Conservation (phyloP, 2,888 invertebrate species). For the Spodoptera littoralis region DNA sequence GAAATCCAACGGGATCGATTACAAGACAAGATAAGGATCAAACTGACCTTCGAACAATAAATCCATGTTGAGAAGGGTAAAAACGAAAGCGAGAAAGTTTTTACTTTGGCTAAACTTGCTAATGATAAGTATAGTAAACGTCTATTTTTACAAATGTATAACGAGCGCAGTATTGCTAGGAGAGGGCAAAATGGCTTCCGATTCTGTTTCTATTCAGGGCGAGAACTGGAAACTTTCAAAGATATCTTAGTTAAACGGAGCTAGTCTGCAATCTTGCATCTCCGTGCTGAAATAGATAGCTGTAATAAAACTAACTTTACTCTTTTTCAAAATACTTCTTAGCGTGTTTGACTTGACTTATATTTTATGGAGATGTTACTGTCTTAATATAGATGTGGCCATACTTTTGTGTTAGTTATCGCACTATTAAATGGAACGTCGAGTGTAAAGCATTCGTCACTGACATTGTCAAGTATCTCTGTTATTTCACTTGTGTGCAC, state of each 20-base stretch:
- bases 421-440: constrained; percentile 35
- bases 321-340: constrained; percentile 19
- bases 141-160: constrained; percentile 51
- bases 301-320: constrained; percentile 42
- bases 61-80: constrained; percentile 63
- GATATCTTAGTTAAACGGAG: constrained; percentile 44
- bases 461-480: constrained; percentile 43
- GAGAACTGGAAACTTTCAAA: constrained; percentile 31
- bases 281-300: constrained; percentile 42
- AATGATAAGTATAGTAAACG: constrained; percentile 57
- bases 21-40: constrained; percentile 58
- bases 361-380: constrained; percentile 5
- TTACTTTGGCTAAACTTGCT: constrained; percentile 54
- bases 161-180: constrained; percentile 23
- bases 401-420: constrained; percentile 24
- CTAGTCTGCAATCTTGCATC: constrained; percentile 34
- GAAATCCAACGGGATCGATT: constrained; percentile 57
- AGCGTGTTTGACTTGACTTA: constrained; percentile 4
- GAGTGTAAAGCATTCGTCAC: constrained; percentile 39
- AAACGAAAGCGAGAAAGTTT: constrained; percentile 59
- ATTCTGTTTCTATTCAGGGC: constrained; percentile 45
- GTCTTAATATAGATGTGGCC: not conserved
- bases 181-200: constrained; percentile 31
- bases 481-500: constrained; percentile 26
- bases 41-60: constrained; percentile 63